phyloP scores from a whole-genome alignment of 2,888 invertebrate genomes.

The Sarcophaga subvicina region DNA sequence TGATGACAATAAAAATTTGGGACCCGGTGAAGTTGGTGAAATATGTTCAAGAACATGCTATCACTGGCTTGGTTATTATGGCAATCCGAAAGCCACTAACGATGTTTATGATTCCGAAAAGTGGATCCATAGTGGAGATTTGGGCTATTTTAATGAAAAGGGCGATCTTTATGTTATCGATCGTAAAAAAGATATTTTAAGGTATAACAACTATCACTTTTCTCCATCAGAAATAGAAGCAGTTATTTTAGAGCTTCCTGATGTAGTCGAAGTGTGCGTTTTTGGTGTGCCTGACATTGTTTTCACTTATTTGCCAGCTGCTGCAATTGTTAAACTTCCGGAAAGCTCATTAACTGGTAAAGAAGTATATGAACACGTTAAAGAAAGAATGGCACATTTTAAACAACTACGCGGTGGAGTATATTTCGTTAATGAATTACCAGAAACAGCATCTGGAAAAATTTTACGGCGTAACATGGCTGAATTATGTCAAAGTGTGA shows the following conservation, averaged over 20 bases:
- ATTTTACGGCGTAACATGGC: conserved; percentile 60
- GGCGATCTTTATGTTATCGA: conserved; percentile 76
- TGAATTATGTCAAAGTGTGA: conserved; percentile 56
- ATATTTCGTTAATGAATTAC: conserved; percentile 69
- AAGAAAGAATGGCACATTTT: conserved; percentile 64
- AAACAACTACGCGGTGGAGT: conserved; percentile 72
- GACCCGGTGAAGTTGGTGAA: conserved; percentile 75
- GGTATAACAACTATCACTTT: conserved; percentile 75
- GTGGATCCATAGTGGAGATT: conserved; percentile 79
- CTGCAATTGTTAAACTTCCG: conserved; percentile 72
- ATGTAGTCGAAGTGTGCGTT: conserved; percentile 76
- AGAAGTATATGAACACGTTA: conserved; percentile 71
- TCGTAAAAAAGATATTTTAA: conserved; percentile 79
- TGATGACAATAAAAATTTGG: conserved; percentile 72
- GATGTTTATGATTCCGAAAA: conserved; percentile 74
- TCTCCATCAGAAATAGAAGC: conserved; percentile 78
- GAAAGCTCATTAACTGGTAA: conserved; percentile 63
- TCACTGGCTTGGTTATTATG: conserved; percentile 77
- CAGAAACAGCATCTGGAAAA: conserved; percentile 71
- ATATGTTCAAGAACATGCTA: conserved; percentile 72
- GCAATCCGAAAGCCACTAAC: conserved; percentile 74
- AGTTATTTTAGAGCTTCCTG: conserved; percentile 72
- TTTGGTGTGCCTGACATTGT: conserved; percentile 75
- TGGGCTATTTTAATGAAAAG: conserved; percentile 78
- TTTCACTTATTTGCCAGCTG: conserved; percentile 74